Evolutionary conservation across 2,888 invertebrate genomes (phyloP).

Genomic region (Hoplodrina blanda): DNA sequence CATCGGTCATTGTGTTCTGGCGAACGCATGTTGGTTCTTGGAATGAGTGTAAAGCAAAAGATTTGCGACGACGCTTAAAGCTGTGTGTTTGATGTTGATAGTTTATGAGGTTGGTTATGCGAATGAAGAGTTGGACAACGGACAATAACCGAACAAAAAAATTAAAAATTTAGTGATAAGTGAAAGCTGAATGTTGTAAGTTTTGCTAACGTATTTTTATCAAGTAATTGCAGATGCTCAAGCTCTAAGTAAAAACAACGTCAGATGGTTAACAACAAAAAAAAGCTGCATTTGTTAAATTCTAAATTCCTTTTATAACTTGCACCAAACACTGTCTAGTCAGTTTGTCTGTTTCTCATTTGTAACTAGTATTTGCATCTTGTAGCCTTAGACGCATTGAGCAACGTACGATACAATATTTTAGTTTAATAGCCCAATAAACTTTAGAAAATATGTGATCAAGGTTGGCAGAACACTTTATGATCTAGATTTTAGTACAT

Average conservation of each 20-base stretch:
- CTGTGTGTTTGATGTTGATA: neutral
- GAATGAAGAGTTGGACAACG: neutral
- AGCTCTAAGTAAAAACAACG: neutral
- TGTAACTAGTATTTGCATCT: slow-evolving; percentile 52
- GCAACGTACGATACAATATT: slow-evolving; percentile 34
- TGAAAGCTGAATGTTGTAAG: neutral
- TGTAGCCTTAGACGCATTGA: slow-evolving; percentile 37
- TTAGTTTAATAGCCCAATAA: slow-evolving; percentile 46
- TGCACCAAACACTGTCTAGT: slow-evolving; percentile 49
- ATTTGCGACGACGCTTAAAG: slow-evolving; percentile 9
- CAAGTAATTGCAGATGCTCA: neutral
- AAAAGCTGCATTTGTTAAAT: neutral
- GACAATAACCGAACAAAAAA: too few species aligned
- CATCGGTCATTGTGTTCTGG: slow-evolving; percentile 67
- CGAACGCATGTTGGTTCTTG: slow-evolving; percentile 40
- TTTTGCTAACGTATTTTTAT: slow-evolving; percentile 15
- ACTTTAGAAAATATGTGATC: slow-evolving; percentile 28
- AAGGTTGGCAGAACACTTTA: slow-evolving; percentile 19
- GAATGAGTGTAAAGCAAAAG: slow-evolving; percentile 42
- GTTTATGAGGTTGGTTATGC: slow-evolving; percentile 1
- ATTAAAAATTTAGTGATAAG: neutral
- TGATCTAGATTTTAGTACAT: slow-evolving; percentile 10
- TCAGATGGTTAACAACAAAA: neutral
- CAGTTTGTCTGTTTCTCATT: slow-evolving; percentile 58
- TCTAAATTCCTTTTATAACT: slow-evolving; percentile 6